Evolutionary conservation across 2,888 invertebrate genomes (phyloP), one percentile per base, ranked within the genome.

Genomic region (Tiphia femorata): DNA sequence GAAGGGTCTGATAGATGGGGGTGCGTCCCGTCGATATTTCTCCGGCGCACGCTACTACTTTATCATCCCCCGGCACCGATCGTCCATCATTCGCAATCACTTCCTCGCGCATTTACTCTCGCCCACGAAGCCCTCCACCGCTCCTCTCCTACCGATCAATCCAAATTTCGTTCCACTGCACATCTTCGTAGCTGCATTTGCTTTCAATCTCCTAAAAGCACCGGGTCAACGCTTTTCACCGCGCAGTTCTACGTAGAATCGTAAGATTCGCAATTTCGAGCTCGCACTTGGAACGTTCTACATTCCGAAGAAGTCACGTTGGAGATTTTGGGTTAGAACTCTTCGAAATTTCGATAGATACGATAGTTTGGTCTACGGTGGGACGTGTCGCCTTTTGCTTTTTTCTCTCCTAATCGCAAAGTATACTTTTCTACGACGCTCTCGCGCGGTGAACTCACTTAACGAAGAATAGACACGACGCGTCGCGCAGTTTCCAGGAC

Each of bases 41-140:
- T 74, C 67, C 60, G 62, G 70, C 76, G 72, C 75, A 70, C 70
- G 66, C 68, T 66, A 70, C 72, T 70, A 74, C 77, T 79, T 77
- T 76, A 79, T 79, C 78, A 78, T 77, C 72, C 64, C 57, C 62
- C 69, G 62, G 68, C 68, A 71, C 64, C 67, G 73, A 65, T 78
- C 79, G 78, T 79, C 69, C 75, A 78, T 79, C 79, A 78, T 79
- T 71, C 75, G 64, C 77, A 77, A 79, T 79, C 79, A 76, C 78
- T 79, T 79, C 72, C 75, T 76, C 65, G 73, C 70, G 72, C 73
- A 70, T 73, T 73, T 70, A 66, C 67, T 68, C 71, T 72, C 70
- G 59, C 67, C 66, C 47, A 49, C 49, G 43, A 54, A 57, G n/a
- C n/a, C n/a, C 50, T 21, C 49, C 48, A 3, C 49, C 48, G 7